Percentiles rank a stretch among this genome's conserved stretches.
phyloP scores from a whole-genome alignment of 2,113 vertebrate genomes.

The Callionymus lyra region DNA sequence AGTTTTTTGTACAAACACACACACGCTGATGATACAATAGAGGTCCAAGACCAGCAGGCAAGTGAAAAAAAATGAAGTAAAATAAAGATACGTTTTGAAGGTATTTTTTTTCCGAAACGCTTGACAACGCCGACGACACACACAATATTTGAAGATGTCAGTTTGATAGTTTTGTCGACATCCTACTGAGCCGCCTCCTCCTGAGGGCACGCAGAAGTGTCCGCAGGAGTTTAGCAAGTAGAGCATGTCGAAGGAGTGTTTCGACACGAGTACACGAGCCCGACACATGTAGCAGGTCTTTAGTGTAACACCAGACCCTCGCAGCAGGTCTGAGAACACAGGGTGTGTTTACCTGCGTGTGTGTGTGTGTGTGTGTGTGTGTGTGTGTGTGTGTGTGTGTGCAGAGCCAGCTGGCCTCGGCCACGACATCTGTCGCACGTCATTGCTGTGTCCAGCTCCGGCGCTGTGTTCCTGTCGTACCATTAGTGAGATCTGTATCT shows the following conservation, averaged over 20 bases:
- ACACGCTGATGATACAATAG: too few species aligned
- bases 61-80: too few species aligned
- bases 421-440: constrained; percentile 50
- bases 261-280: too few species aligned
- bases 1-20: too few species aligned
- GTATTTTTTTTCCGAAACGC: too few species aligned
- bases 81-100: too few species aligned
- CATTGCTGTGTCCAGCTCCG: constrained; percentile 33
- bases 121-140: not conserved
- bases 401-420: constrained; percentile 31
- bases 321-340: not conserved
- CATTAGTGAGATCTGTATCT: constrained; percentile 39
- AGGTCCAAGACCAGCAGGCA: too few species aligned
- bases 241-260: too few species aligned
- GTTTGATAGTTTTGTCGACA: not conserved
- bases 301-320: not conserved
- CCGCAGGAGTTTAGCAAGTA: not conserved
- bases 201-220: not conserved
- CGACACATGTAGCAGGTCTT: constrained; percentile 12
- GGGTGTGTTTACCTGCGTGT: not conserved
- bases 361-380: not conserved
- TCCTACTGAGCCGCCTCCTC: not conserved
- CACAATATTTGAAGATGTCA: not conserved
- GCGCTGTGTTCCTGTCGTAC: constrained; percentile 32
- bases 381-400: constrained; percentile 1